Evolutionary conservation across 2,888 invertebrate genomes (phyloP).

Genomic region (Junonia oenone): DNA sequence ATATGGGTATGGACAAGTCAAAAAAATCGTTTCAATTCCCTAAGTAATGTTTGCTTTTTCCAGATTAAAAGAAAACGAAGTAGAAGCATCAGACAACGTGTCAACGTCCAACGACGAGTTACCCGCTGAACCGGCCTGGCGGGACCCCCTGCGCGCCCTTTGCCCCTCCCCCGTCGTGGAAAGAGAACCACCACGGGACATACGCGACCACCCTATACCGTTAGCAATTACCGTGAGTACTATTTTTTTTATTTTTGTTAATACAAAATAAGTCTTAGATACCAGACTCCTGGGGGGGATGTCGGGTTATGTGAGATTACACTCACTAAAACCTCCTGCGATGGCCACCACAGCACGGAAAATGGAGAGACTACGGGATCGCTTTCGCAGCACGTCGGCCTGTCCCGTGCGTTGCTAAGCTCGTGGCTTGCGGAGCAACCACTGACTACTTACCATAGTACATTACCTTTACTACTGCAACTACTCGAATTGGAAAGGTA

Average conservation of each 20-base stretch:
- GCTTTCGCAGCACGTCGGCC: no score
- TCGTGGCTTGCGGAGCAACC: not conserved
- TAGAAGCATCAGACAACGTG: slow-evolving; percentile 73
- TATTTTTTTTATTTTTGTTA: no score
- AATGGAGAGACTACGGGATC: no score
- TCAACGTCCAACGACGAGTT: slow-evolving; percentile 75
- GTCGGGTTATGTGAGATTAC: no score
- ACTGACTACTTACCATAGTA: not conserved
- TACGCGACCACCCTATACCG: slow-evolving; percentile 19
- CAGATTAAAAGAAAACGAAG: slow-evolving; percentile 61
- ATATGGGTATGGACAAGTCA: no score
- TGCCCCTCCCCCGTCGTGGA: slow-evolving; percentile 14
- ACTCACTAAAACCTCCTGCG: no score
- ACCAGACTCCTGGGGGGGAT: no score
- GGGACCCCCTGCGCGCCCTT: slow-evolving; percentile 46
- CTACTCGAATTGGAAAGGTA: not conserved
- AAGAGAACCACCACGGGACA: slow-evolving; percentile 23
- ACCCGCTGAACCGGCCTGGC: slow-evolving; percentile 49
- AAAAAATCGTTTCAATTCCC: no score
- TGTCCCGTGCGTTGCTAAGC: no score
- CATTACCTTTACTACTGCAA: not conserved
- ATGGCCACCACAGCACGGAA: no score
- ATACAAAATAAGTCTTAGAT: no score
- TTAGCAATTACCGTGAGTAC: slow-evolving; percentile 35
- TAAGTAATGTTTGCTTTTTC: not conserved